Evolutionary conservation across 2,113 vertebrate species (phyloP).

Genomic region (Alexandromys fortis): DNA sequence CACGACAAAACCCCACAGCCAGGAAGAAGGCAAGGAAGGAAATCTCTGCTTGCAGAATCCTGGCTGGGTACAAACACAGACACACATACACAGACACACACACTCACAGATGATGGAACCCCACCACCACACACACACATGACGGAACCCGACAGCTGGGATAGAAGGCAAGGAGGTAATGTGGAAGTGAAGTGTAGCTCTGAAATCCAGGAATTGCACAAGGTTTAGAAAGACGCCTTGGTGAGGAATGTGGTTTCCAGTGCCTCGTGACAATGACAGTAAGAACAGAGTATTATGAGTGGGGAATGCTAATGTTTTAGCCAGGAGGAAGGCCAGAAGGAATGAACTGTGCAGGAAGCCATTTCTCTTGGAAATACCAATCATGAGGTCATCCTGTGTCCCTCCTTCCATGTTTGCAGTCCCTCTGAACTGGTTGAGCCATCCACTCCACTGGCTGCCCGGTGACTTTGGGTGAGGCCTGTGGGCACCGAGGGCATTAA

Average conservation of each 20-base stretch:
- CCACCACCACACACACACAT: too few relatives aligned
- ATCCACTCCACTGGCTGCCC: fast-evolving
- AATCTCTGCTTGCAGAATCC: too few relatives aligned
- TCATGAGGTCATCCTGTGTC: neutral
- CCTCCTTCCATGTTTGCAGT: neutral
- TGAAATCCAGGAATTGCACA: neutral
- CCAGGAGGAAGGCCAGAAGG: neutral
- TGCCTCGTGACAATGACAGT: neutral
- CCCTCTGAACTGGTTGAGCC: neutral
- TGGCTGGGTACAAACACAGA: too few relatives aligned
- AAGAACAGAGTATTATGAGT: fast-evolving
- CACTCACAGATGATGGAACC: too few relatives aligned
- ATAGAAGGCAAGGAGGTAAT: neutral
- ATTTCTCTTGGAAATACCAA: neutral
- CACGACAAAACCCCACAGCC: too few relatives aligned
- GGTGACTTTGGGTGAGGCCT: neutral
- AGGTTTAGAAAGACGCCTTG: neutral
- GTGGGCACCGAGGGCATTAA: fast-evolving
- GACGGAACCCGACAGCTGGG: neutral
- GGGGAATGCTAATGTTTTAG: neutral
- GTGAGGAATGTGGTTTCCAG: neutral
- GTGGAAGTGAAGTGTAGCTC: neutral
- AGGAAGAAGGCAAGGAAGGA: too few relatives aligned
- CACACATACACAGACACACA: too few relatives aligned
- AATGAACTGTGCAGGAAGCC: neutral